phyloP scores from a whole-genome alignment of 2,113 vertebrate species.

The Onychostoma macrolepis region DNA sequence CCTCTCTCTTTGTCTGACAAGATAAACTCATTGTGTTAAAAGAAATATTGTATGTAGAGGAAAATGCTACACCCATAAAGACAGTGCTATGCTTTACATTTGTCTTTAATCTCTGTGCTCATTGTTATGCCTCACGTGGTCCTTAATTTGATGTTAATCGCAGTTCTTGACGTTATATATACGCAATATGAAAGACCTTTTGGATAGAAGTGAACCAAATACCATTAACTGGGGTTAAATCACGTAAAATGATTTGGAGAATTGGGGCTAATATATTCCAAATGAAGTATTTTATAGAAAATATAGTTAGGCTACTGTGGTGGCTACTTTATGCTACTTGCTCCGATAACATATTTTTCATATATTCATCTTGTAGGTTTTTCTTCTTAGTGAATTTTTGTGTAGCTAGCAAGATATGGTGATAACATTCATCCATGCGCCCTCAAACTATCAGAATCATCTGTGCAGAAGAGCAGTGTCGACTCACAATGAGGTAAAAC shows the following conservation, averaged over 20 bases:
- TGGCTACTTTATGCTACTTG: neutral
- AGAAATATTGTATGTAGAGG: neutral
- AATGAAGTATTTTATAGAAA: neutral
- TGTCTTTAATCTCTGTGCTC: neutral
- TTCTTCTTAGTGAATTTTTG: neutral
- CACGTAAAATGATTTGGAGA: neutral
- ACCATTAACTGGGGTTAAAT: neutral
- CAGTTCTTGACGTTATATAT: neutral
- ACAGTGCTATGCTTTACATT: neutral
- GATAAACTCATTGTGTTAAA: slow-evolving; percentile 15
- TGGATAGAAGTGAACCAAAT: neutral
- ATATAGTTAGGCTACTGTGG: neutral
- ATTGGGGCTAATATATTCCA: neutral
- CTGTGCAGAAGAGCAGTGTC: neutral
- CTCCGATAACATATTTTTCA: neutral
- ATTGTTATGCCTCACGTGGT: neutral
- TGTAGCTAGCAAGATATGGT: neutral
- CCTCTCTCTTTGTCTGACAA: neutral
- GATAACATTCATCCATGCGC: neutral
- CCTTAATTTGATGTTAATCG: neutral
- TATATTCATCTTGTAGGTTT: neutral
- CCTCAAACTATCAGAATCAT: neutral
- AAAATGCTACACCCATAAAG: slow-evolving; percentile 22
- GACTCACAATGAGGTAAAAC: neutral
- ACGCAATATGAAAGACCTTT: neutral